Percentiles rank a stretch among this genome's conserved stretches.
phyloP scores from a whole-genome alignment of 2,888 invertebrate genomes.

The Gibbula magus region DNA sequence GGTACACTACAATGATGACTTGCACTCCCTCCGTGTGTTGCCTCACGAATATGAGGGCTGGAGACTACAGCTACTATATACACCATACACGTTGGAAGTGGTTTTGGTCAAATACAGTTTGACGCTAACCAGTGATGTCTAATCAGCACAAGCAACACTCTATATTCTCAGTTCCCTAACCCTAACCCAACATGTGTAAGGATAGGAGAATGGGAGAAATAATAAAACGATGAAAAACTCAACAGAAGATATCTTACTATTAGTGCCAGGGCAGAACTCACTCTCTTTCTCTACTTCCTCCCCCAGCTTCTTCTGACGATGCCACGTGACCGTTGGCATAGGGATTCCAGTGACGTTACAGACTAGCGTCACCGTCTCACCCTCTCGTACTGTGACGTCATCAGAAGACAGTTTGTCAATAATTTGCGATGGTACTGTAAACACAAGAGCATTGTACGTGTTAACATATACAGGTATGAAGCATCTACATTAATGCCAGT shows the following conservation, averaged over 20 bases:
- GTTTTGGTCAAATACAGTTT: too few relatives aligned
- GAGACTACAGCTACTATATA: too few relatives aligned
- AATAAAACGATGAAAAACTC: slow-evolving; percentile 11
- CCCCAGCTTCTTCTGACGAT: slow-evolving; percentile 47
- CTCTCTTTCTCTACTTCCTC: slow-evolving; percentile 29
- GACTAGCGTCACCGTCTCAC: slow-evolving; percentile 92
- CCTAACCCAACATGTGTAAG: too few relatives aligned
- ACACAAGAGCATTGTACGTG: not conserved
- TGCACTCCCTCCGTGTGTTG: too few relatives aligned
- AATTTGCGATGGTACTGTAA: slow-evolving; percentile 92
- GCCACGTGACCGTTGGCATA: slow-evolving; percentile 94
- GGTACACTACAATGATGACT: too few relatives aligned
- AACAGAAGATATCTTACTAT: slow-evolving; percentile 33
- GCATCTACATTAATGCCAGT: too few relatives aligned
- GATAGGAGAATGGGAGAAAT: not conserved
- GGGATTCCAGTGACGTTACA: slow-evolving; percentile 85
- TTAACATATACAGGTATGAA: too few relatives aligned
- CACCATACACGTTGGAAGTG: too few relatives aligned
- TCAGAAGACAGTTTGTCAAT: slow-evolving; percentile 87
- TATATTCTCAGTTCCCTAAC: too few relatives aligned
- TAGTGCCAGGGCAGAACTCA: slow-evolving; percentile 36
- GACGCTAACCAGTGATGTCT: too few relatives aligned
- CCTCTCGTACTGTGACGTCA: slow-evolving; percentile 92
- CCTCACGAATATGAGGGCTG: too few relatives aligned
- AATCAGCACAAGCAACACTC: too few relatives aligned